These are phyloP conservation scores for Agonopterix arenella DNA, from an alignment of 2,888 invertebrate genomes.

Conservation along the genomic window DNA sequence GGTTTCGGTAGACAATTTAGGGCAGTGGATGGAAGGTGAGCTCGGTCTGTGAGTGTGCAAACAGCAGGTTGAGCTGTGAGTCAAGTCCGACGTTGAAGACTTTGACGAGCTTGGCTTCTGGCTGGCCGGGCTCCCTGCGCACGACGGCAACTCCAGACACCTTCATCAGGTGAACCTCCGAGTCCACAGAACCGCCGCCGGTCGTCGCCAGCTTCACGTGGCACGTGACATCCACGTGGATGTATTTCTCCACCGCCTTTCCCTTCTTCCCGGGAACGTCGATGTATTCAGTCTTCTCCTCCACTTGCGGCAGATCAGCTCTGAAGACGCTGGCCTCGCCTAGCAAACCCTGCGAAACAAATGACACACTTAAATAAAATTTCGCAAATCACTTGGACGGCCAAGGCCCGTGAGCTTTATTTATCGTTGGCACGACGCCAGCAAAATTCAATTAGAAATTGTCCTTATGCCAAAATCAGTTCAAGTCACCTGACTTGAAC, in stretches of 20 bases:
- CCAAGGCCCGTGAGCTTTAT: conserved; percentile 19
- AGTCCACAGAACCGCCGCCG: conserved; percentile 74
- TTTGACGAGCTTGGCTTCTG: conserved; percentile 73
- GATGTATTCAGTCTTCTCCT: conserved; percentile 79
- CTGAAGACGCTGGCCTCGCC: conserved; percentile 83
- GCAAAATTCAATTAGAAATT: conserved; percentile 32
- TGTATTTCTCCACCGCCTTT: conserved; percentile 78
- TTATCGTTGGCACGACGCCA: conserved; percentile 33
- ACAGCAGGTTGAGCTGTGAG: conserved; percentile 81
- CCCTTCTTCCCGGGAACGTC: conserved; percentile 63
- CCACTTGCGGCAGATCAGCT: conserved; percentile 81
- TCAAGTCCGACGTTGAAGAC: conserved; percentile 82
- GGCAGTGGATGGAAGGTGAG: conserved; percentile 79
- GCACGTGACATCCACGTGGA: conserved; percentile 82
- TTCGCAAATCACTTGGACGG: conserved; percentile 10
- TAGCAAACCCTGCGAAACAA: conserved; percentile 54
- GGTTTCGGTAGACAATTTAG: conserved; percentile 34
- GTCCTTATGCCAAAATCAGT: conserved; percentile 32
- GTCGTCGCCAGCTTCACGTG: conserved; percentile 79
- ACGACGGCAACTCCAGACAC: conserved; percentile 82
- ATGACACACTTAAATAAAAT: not conserved
- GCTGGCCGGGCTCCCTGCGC: conserved; percentile 76
- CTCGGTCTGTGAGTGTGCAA: conserved; percentile 80
- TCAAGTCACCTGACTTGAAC: conserved; percentile 19
- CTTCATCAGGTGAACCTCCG: conserved; percentile 79